These are phyloP conservation scores for Drosophila formosana DNA, from an alignment of 2,888 invertebrate species.

Conservation along the genomic window DNA sequence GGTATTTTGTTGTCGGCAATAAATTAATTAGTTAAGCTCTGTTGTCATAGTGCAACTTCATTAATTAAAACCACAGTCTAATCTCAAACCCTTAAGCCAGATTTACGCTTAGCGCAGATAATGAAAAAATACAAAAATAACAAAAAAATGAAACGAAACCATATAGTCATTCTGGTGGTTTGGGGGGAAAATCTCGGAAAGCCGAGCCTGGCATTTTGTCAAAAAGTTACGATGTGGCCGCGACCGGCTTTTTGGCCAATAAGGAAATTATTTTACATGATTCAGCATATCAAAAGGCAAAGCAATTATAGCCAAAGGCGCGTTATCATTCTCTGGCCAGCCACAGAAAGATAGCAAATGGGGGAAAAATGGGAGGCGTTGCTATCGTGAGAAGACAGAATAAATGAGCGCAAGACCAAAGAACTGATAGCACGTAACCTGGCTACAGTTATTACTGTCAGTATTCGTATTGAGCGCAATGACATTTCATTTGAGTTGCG, in stretches of 20 bases:
- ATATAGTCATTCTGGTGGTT: conserved; percentile 51
- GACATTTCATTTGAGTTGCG: conserved; percentile 13
- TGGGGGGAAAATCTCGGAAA: conserved; percentile 22
- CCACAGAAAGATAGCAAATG: neutral
- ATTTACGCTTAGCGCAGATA: conserved; percentile 65
- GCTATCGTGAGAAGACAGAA: conserved; percentile 41
- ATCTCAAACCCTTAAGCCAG: conserved; percentile 48
- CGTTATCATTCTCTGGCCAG: conserved; percentile 56
- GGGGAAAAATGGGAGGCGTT: neutral
- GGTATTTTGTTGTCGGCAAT: conserved; percentile 41
- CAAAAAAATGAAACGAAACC: conserved; percentile 15
- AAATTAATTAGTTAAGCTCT: conserved; percentile 75
- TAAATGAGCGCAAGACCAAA: conserved; percentile 1
- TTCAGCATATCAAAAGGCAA: conserved; percentile 69
- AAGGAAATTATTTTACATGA: conserved; percentile 75
- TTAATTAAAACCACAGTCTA: conserved; percentile 63
- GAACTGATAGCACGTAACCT: conserved; percentile 10
- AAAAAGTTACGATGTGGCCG: conserved; percentile 64
- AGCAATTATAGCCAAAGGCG: conserved; percentile 70
- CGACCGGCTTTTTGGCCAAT: conserved; percentile 54
- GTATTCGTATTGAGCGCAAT: conserved; percentile 19
- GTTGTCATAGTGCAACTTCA: conserved; percentile 69
- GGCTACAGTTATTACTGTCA: conserved; percentile 14
- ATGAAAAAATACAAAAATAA: conserved; percentile 45
- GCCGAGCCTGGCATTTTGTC: conserved; percentile 61